Base-by-base conservation (phyloP, 2,888 invertebrate species). In the Spodoptera exigua region DNA sequence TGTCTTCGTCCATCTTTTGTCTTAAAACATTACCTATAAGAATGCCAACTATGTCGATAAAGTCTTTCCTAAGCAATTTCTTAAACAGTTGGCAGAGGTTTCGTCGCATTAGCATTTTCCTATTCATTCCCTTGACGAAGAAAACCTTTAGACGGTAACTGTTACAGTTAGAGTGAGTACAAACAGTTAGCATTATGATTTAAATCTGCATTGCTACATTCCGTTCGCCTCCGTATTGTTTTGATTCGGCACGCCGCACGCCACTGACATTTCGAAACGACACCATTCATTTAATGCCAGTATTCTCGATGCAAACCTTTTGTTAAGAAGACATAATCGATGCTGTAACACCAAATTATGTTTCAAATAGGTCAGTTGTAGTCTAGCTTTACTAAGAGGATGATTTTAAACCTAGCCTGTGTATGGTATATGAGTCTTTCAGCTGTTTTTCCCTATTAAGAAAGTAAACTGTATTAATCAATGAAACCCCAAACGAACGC, bases 251-350 rank as follows among this genome's bases (percentile, higher is more conserved):
- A 69, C 67, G 67, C 63, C 61, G 59, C 62, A 57, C 62, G 67
- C 54, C 61, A 58, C 69, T 78, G 77, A 69, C 74, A 71, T 76
- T 78, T 74, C 54, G 69, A 57, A 79, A 63, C 48, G 55, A 51
- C 45, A 41, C 64, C 61, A 59, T 69, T 69, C 46, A 57, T 65
- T 66, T 74, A 36, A 57, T 62, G 54, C 37, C 58, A 62, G 39
- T 60, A 52, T 51, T 70, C 74, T 61, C 59, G 58, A 54, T 44
- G 43, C 54, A 45, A 55, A 52, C 59, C 66, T 69, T 70, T 65
- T 71, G 54, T 55, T 51, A 17, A 11, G 14, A 35, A 51, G 43
- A 51, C 53, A 43, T 70, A 58, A 58, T 68, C 39, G 53, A 18
- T 55, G 35, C 59, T 52, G 59, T 55, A 71, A 55, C 40, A 36